Percentiles rank a stretch among this genome's conserved stretches.
Conservation (phyloP, 2,113 vertebrate genomes). For the Colinus virginianus region DNA sequence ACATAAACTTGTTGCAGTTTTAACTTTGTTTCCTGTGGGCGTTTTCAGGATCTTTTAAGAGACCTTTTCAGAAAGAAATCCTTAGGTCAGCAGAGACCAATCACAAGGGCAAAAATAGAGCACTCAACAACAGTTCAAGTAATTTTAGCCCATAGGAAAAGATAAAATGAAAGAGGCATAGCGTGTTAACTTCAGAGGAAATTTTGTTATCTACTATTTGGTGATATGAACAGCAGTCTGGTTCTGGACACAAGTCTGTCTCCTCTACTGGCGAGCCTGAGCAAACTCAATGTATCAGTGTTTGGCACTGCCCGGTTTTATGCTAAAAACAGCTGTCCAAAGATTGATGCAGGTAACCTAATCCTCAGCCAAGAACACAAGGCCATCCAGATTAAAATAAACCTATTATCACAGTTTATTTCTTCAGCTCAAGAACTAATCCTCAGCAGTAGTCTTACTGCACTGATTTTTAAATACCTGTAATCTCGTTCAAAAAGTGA, state of each 20-base stretch:
- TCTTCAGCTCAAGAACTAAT: not conserved
- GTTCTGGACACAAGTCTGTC: not conserved
- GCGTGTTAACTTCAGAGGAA: not conserved
- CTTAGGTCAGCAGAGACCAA: conserved; percentile 26
- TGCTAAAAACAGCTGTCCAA: not conserved
- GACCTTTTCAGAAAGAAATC: not conserved
- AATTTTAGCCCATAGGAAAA: not conserved
- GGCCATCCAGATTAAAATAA: not conserved
- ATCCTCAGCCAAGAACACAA: not conserved
- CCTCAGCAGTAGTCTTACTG: not conserved
- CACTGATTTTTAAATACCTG: not conserved
- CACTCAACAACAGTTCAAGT: not conserved
- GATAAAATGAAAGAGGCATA: fast-evolving
- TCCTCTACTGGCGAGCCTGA: not conserved
- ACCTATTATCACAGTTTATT: not conserved
- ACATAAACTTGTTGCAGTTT: not conserved
- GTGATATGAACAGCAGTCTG: not conserved
- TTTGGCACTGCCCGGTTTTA: not conserved
- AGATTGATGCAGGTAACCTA: not conserved
- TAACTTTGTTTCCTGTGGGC: not conserved
- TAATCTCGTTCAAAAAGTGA: not conserved
- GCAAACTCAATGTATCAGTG: not conserved
- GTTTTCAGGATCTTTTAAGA: not conserved
- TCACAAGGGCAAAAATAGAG: not conserved
- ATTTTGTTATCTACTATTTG: not conserved